Base-by-base conservation (phyloP, 1,140 invertebrate species). In the Manduca sexta region DNA sequence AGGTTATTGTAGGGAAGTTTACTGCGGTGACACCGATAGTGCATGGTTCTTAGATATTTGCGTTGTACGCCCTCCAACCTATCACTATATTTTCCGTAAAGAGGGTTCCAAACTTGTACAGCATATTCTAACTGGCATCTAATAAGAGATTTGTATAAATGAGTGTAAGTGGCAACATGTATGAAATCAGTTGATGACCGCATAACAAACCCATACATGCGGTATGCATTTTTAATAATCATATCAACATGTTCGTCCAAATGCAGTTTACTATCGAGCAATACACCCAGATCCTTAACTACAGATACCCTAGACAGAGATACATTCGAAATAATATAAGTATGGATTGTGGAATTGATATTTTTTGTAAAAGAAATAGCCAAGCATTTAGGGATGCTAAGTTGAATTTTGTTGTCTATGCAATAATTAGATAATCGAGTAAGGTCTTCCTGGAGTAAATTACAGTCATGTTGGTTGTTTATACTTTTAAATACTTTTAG, bases 401-500 rank as follows among this genome's bases (percentile, higher is more conserved):
- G 31, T 1, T 60, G 18, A 10, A 66, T 15, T 39, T 64, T 56
- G 46, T 64, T 66, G 10, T 18, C 7, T 13, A 11, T 10, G 44
- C 56, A 66, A 35, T 64, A 64, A 12, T 12, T 12, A 1, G 21
- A 21, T 31, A 70, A 35, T 14, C 46, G 45, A 44, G 57, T 35
- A 3, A 69, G 18, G 15, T 65, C 63, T 1, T 48, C 1, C 45
- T 65, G 62, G 1, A 65, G n/a, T 1, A 21, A 2, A 5, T 18
- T 1, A 15, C 52, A 50, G 37, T 69, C 65, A 12, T 39, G 12
- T 5, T 16, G 0, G 15, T 15, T 46, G 17, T 47, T n/a, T 6
- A 66, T 39, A 2, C 10, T 16, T 26, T 41, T 38, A 69, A 56
- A 74, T 74, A 88, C 37, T 49, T 66, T 66, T 2, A 69, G 41